These are phyloP conservation scores for Acheta domesticus DNA, from an alignment of 2,888 invertebrate genomes.

Conservation along the genomic window DNA sequence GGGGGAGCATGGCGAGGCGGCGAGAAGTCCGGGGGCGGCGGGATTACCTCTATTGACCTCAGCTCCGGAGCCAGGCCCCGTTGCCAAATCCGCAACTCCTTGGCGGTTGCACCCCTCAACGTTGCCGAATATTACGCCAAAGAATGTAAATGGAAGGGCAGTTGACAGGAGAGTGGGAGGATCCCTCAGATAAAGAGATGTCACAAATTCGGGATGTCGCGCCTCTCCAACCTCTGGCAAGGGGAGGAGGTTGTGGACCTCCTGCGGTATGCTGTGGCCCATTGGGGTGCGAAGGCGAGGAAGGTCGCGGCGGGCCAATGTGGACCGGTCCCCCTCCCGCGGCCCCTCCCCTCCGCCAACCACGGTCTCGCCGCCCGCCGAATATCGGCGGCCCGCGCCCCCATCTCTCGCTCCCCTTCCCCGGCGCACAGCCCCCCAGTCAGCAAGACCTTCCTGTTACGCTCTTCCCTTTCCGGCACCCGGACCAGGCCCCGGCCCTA, in stretches of 20 bases:
- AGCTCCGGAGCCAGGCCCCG: neutral
- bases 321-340: neutral
- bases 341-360: neutral
- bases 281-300: neutral
- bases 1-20: neutral
- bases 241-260: too few relatives aligned
- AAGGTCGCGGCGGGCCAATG: neutral
- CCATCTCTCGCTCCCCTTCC: too few relatives aligned
- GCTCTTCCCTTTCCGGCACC: too few relatives aligned
- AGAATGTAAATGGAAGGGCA: neutral
- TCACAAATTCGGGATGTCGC: too few relatives aligned
- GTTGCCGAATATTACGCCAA: neutral
- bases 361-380: neutral
- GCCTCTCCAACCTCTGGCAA: too few relatives aligned
- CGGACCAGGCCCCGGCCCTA: too few relatives aligned
- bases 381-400: too few relatives aligned
- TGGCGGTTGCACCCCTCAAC: neutral
- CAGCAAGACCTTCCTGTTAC: too few relatives aligned
- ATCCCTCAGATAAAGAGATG: too few relatives aligned
- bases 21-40: neutral
- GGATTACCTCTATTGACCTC: slow-evolving; percentile 3
- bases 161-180: neutral
- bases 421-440: too few relatives aligned
- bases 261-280: neutral
- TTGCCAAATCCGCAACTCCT: neutral